phyloP scores from a whole-genome alignment of 1,140 invertebrate genomes.

The Batillaria attramentaria region DNA sequence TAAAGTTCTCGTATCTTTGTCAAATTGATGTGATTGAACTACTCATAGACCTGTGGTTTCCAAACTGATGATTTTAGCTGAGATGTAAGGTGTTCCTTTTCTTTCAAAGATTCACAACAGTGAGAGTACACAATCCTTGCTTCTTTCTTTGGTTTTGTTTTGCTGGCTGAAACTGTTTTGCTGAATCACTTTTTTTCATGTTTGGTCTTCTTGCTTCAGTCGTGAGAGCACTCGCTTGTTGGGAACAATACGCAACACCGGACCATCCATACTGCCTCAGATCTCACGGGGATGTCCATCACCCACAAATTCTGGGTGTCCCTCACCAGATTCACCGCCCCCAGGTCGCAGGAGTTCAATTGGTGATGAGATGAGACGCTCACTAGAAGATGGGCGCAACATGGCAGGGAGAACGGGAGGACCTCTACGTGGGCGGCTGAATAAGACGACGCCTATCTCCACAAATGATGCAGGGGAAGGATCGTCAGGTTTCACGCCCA shows the following conservation, averaged over 20 bases:
- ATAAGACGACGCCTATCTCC: conserved; percentile 4
- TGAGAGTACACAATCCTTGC: no score
- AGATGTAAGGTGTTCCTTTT: no score
- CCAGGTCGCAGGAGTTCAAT: not conserved
- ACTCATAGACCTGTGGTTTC: no score
- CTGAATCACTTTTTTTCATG: no score
- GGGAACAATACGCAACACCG: conserved; percentile 46
- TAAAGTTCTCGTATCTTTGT: no score
- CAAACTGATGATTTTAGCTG: no score
- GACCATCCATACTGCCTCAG: conserved; percentile 51
- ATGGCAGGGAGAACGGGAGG: not conserved
- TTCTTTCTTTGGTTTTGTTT: no score
- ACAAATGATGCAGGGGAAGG: no score
- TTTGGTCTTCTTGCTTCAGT: conserved; percentile 26
- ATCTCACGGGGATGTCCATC: conserved; percentile 44
- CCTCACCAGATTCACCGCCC: conserved; percentile 25
- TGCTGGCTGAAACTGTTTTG: no score
- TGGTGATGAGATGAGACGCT: conserved; percentile 23
- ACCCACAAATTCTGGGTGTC: conserved; percentile 38
- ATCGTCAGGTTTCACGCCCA: no score
- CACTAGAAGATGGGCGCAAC: conserved; percentile 33
- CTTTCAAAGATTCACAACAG: no score
- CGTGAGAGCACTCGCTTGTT: conserved; percentile 52
- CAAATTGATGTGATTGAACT: no score
- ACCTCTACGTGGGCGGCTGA: conserved; percentile 5